Percentiles rank a stretch among this genome's conserved stretches.
Conservation (phyloP, 2,797 vertebrate species). For the Macroramphosus scolopax region DNA sequence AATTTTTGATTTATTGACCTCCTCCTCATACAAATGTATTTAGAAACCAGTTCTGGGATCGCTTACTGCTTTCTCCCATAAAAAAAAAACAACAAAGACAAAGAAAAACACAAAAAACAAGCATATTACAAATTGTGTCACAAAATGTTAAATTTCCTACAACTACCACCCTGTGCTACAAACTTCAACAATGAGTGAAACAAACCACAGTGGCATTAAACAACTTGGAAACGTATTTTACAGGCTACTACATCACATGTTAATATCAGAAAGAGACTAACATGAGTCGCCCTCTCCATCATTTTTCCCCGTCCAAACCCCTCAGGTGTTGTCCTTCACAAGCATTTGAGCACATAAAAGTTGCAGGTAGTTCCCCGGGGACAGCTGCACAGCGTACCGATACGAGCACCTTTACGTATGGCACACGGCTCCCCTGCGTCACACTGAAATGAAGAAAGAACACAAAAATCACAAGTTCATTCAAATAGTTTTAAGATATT, state of each 20-base stretch:
- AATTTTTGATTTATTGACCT: conserved; percentile 29
- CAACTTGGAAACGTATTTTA: no score
- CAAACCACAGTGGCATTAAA: no score
- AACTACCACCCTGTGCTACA: no score
- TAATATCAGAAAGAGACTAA: no score
- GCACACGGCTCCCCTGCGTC: conserved; percentile 78
- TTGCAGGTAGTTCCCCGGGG: conserved; percentile 79
- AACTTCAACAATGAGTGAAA: no score
- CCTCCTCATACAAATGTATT: conserved; percentile 41
- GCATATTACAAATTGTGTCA: background rate
- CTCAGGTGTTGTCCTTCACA: conserved; percentile 44
- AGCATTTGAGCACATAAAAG: conserved; percentile 78
- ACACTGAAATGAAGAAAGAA: conserved; percentile 66
- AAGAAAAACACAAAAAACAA: background rate
- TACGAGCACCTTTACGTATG: conserved; percentile 79
- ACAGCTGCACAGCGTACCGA: conserved; percentile 82
- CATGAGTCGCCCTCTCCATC: no score
- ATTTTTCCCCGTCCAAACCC: background rate
- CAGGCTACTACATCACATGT: no score
- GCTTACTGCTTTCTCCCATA: background rate
- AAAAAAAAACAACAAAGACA: background rate
- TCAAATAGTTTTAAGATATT: no score
- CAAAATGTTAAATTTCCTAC: no score
- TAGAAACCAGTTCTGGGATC: conserved; percentile 4
- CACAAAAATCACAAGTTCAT: background rate